Conservation (phyloP, 1,140 invertebrate species). For the Reticulitermes speratus region DNA sequence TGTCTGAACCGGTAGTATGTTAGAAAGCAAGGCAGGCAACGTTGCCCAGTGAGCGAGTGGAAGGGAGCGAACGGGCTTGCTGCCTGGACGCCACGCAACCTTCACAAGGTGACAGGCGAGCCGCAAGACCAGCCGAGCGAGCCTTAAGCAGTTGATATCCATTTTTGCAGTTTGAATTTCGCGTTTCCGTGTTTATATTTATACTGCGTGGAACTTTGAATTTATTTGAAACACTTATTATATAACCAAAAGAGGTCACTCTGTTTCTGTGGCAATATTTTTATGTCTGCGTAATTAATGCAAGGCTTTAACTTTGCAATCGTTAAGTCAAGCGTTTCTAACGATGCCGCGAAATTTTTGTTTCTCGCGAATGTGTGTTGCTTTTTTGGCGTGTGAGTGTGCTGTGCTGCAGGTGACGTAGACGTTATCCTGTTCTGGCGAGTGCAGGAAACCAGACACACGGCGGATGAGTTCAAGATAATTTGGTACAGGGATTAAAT, state of each 20-base stretch:
- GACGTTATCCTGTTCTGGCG: neutral
- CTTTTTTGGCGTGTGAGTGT: neutral
- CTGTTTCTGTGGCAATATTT: too few species aligned
- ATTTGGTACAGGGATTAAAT: too few species aligned
- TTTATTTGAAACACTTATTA: too few species aligned
- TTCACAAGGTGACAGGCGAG: conserved; percentile 28
- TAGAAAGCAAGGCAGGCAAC: conserved; percentile 20
- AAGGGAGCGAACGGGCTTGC: neutral
- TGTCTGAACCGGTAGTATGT: conserved; percentile 20
- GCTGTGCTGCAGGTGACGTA: neutral
- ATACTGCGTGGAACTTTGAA: neutral
- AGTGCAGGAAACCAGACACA: neutral
- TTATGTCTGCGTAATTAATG: too few species aligned
- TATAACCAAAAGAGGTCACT: too few species aligned
- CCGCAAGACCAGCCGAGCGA: neutral
- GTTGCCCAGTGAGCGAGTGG: conserved; percentile 13
- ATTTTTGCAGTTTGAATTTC: conserved; percentile 6
- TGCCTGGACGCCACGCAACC: conserved; percentile 28
- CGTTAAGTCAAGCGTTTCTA: neutral
- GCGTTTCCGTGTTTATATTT: neutral
- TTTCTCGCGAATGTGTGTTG: neutral
- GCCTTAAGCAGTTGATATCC: neutral
- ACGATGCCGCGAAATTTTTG: conserved; percentile 1
- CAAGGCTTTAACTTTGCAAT: too few species aligned
- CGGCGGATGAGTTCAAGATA: neutral